Evolutionary conservation across 2,113 vertebrate species (phyloP), one percentile per base, ranked within the genome.

Genomic region (Otocyon megalotis): DNA sequence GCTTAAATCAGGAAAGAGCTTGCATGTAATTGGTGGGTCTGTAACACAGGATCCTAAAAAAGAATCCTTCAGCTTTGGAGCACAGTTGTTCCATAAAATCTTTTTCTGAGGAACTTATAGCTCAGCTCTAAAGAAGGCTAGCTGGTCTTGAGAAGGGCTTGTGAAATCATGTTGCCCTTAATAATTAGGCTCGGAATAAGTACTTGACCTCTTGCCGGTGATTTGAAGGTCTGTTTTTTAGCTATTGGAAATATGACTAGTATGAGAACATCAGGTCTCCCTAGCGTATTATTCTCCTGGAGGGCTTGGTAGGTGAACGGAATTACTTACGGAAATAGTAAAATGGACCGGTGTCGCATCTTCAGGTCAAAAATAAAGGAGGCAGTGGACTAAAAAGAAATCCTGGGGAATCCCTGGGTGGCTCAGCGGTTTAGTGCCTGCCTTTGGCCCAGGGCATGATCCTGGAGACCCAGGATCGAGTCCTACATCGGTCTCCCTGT

Each of bases 351-450:
- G 19, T 56, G 22, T 82, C 5, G 28, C 20, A 60, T 69, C 32
- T 85, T 94, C 15, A 86, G 76, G 32, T 69, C 53, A 94, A 56
- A 93, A 94, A 32, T 8, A 95, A 82, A 82, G 13, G 13, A 97
- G 43, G 54, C 24, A 83, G 48, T 77, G 32, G 11, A 67, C 28
- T 26, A 17, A 82, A 87, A 58, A 80, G 80, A 63, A 93, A 37
- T 63, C 91, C 74, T 56, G 22, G 37, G 43, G 84, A 63, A 63
- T 76, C 37, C 53, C 8, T 43, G 43, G 5, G 7, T 43, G 43
- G 43, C 43, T 43, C 6, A 43, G 43, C 43, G 1, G 43, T 43
- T 43, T 43, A 43, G 43, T 43, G 43, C 43, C 43, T 43, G 43
- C 43, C 43, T 43, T 43, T 43, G 43, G 43, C 43, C 43, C 43